Conservation (phyloP, 2,888 invertebrate species). For the Gasteruption jaculator region DNA sequence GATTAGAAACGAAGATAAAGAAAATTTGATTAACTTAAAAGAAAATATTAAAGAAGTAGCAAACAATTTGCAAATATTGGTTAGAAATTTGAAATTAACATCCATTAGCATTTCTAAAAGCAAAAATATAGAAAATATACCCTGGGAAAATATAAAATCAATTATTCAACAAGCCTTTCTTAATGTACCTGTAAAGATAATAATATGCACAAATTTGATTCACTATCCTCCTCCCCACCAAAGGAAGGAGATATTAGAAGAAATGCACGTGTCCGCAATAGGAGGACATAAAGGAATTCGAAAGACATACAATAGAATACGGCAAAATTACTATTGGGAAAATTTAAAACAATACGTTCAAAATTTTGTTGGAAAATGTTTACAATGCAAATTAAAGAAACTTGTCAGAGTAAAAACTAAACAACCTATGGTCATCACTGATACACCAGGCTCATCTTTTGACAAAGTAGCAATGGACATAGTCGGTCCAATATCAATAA, state of each 20-base stretch:
- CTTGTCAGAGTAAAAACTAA: constrained; percentile 17
- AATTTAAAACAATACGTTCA: constrained; percentile 19
- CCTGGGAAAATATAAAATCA: too few species aligned
- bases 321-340: constrained; percentile 18
- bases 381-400: constrained; percentile 20
- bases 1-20: too few species aligned
- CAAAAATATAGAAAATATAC: too few species aligned
- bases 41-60: too few species aligned
- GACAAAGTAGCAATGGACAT: constrained; percentile 20
- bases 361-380: constrained; percentile 15
- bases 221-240: background rate
- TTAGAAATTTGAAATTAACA: too few species aligned
- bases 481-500: constrained; percentile 19
- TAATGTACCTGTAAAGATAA: too few species aligned
- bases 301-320: constrained; percentile 20
- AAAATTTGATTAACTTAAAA: too few species aligned
- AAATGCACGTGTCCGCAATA: constrained; percentile 13
- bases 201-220: background rate
- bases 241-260: constrained; percentile 13
- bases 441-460: too few species aligned
- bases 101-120: too few species aligned
- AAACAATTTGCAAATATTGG: too few species aligned
- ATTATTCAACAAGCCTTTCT: too few species aligned
- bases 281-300: constrained; percentile 20
- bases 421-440: constrained; percentile 21